Evolutionary conservation across 1,140 invertebrate species (phyloP).

Genomic region (Temnothorax longispinosus): DNA sequence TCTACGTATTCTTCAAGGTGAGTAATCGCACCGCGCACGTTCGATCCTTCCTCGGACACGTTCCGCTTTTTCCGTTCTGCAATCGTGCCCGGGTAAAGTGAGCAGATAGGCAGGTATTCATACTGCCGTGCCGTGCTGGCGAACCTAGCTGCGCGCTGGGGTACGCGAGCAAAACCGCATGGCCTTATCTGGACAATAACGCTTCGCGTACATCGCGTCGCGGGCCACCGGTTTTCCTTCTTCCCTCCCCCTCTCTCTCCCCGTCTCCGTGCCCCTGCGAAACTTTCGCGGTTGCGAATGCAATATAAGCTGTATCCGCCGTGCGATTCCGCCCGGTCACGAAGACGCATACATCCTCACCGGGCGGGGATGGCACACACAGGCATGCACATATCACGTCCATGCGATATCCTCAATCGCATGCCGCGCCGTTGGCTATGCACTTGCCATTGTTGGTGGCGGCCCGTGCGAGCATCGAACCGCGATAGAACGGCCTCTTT

Average conservation of each 20-base stretch:
- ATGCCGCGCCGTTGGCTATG: constrained; percentile 39
- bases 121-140: not conserved
- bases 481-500: constrained; percentile 61
- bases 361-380: not conserved
- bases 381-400: not conserved
- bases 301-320: constrained; percentile 16
- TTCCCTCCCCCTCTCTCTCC: not conserved
- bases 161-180: constrained; percentile 17
- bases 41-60: constrained; percentile 29
- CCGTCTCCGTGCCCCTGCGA: not conserved
- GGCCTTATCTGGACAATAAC: constrained; percentile 49
- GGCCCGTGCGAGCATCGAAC: constrained; percentile 62
- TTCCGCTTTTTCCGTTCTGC: constrained; percentile 44
- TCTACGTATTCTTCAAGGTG: constrained; percentile 8
- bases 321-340: constrained; percentile 3
- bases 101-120: constrained; percentile 21
- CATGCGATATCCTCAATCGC: constrained; percentile 17
- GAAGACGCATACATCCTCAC: constrained; percentile 16
- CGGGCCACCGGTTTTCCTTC: constrained; percentile 15
- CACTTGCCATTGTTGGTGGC: constrained; percentile 51
- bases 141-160: not conserved
- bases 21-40: constrained; percentile 14
- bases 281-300: constrained; percentile 26
- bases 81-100: constrained; percentile 39
- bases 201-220: constrained; percentile 24